phyloP scores from a whole-genome alignment of 2,888 invertebrate genomes.

The Cepaea hortensis region DNA sequence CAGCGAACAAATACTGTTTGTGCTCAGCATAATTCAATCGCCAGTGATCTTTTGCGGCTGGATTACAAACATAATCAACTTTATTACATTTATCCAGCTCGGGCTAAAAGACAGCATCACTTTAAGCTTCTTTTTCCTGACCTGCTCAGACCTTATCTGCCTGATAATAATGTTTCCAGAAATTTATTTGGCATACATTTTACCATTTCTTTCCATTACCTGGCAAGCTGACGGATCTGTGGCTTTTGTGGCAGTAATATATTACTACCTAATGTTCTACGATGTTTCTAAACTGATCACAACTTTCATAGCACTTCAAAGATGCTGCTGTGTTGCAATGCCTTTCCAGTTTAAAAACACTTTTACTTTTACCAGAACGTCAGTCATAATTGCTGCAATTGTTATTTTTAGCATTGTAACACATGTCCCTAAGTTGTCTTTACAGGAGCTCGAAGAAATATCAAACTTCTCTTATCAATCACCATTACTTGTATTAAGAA shows the following conservation, averaged over 20 bases:
- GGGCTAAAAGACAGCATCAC: slow-evolving; percentile 21
- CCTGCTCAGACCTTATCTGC: slow-evolving; percentile 13
- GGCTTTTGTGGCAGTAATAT: background rate
- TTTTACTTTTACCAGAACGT: background rate
- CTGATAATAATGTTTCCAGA: background rate
- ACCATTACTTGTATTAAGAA: background rate
- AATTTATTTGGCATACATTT: background rate
- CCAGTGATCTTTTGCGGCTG: background rate
- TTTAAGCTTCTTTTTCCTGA: slow-evolving; percentile 5
- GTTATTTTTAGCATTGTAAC: background rate
- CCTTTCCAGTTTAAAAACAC: slow-evolving; percentile 24
- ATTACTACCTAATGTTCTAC: slow-evolving; percentile 13
- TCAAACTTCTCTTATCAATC: background rate
- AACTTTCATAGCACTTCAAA: slow-evolving; percentile 24
- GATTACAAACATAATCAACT: slow-evolving; percentile 19
- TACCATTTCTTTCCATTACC: background rate
- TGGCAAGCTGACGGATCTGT: background rate
- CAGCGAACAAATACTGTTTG: background rate
- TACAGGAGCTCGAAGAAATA: background rate
- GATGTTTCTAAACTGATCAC: slow-evolving; percentile 9
- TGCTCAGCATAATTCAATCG: background rate
- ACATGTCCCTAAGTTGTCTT: background rate
- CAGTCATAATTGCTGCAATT: background rate
- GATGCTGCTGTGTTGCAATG: slow-evolving; percentile 30
- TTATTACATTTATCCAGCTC: slow-evolving; percentile 12